Evolutionary conservation across 2,888 invertebrate genomes (phyloP), one percentile per base, ranked within the genome.

Genomic region (Acleris sparsana): DNA sequence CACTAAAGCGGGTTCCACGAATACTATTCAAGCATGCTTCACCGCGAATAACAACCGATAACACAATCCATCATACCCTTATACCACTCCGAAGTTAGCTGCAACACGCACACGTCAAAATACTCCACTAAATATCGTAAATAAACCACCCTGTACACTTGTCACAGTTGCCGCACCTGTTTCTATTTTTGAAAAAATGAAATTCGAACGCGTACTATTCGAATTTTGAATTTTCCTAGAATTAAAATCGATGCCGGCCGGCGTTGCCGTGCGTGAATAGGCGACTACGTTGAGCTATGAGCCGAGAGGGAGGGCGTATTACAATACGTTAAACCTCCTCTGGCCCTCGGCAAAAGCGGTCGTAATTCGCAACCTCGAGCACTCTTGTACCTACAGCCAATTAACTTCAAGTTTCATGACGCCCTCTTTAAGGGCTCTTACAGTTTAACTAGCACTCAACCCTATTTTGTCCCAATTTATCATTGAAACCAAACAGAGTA

Each of bases 61-160:
- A 90, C 90, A 92, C 88, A 88, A 91, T 90, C 89, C 90, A 91
- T 92, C 92, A 90, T 87, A 87, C 89, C 85, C 89, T 90, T 89
- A 91, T 87, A 82, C 86, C 79, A 75, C 71, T 80, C 87, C 86
- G 92, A 92, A 92, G 92, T 89, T 91, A 84, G 91, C 88, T 80
- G 77, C 89, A 84, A 84, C 11, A 78, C 80, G 80, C 75, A 77
- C 84, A 92, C 88, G 92, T 92, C 92, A 92, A 91, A 92, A 91
- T 92, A 91, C 84, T 88, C 86, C 88, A 88, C 90, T 92, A 92
- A 92, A 92, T 89, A 39, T 88, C 86, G 80, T 80, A 80, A 48
- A 39, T 33, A 52, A 25, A 13, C 22, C 46, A 46, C 17, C n/a
- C 44, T n/a, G 18, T 33, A 57, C 39, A 22, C 39, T 48, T 17